phyloP scores from a whole-genome alignment of 64 coral and sea anemone species.

The Dendronephthya gigantea region DNA sequence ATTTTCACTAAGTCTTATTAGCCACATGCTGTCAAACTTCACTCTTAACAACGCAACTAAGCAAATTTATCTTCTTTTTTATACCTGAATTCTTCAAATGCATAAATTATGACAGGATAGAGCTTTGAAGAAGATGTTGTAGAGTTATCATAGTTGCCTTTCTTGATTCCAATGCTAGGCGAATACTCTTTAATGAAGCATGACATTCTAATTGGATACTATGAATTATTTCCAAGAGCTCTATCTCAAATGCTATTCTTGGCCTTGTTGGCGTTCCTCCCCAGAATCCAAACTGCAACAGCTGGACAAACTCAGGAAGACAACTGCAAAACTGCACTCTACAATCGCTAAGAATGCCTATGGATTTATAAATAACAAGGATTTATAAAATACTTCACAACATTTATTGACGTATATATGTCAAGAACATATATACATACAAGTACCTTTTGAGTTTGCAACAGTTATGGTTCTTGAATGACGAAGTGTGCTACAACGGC shows the following conservation, averaged over 20 bases:
- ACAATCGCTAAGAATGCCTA: not conserved
- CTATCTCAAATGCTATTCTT: conserved; percentile 10
- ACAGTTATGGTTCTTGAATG: too few relatives aligned
- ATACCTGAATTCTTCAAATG: conserved; percentile 24
- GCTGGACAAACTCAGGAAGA: conserved; percentile 20
- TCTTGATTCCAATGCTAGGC: conserved; percentile 3
- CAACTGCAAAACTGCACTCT: conserved; percentile 20
- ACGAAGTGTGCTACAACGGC: too few relatives aligned
- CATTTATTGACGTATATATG: too few relatives aligned
- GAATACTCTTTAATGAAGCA: conserved; percentile 25
- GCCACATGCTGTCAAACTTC: not conserved
- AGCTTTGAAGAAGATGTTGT: not conserved
- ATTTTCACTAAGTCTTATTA: too few relatives aligned
- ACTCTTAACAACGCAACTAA: not conserved
- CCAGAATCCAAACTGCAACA: conserved; percentile 32
- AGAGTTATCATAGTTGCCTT: not conserved
- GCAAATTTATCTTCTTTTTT: not conserved
- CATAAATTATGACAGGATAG: conserved; percentile 17
- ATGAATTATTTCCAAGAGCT: conserved; percentile 11
- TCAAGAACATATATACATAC: too few relatives aligned
- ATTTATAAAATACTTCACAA: too few relatives aligned
- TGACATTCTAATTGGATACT: conserved; percentile 23
- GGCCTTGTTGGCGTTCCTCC: conserved; percentile 30
- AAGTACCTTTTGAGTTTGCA: too few relatives aligned
- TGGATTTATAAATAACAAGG: too few relatives aligned